Evolutionary conservation across 2,888 invertebrate genomes (phyloP).

Genomic region (Drosophila sordidula): DNA sequence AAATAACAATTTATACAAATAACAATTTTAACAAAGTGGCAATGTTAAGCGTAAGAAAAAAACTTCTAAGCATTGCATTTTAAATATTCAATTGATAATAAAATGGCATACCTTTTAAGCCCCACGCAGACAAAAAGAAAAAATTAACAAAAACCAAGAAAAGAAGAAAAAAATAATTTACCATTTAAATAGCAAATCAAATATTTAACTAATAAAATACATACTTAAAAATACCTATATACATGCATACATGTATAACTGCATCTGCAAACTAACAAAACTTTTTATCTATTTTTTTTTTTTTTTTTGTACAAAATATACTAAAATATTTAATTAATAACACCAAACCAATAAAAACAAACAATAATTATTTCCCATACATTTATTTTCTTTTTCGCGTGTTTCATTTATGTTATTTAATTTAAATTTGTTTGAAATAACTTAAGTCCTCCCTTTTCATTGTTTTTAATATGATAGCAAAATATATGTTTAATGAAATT

Average conservation of each 20-base stretch:
- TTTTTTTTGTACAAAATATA: constrained; percentile 46
- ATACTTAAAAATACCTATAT: constrained; percentile 38
- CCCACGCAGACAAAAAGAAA: constrained; percentile 8
- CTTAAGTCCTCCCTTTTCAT: constrained; percentile 1
- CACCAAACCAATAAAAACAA: constrained; percentile 31
- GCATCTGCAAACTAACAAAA: constrained; percentile 17
- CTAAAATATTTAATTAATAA: neutral
- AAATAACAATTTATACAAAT: constrained; percentile 7
- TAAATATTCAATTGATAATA: constrained; percentile 33
- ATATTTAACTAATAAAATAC: constrained; percentile 55
- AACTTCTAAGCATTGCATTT: constrained; percentile 52
- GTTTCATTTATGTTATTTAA: neutral
- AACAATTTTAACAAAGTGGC: constrained; percentile 28
- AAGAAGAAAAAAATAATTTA: constrained; percentile 32
- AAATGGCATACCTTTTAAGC: constrained; percentile 8
- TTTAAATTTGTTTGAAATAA: constrained; percentile 7
- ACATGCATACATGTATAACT: constrained; percentile 5
- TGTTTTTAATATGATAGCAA: constrained; percentile 3
- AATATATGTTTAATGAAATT: constrained; percentile 10
- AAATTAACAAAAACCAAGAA: constrained; percentile 4
- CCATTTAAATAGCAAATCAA: constrained; percentile 69
- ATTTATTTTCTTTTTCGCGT: constrained; percentile 18
- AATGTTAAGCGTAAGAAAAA: constrained; percentile 18
- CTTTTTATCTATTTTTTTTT: constrained; percentile 14
- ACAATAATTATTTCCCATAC: constrained; percentile 20